Evolutionary conservation across 2,888 invertebrate genomes (phyloP), one percentile per base, ranked within the genome.

Genomic region (Helicoverpa assulta): DNA sequence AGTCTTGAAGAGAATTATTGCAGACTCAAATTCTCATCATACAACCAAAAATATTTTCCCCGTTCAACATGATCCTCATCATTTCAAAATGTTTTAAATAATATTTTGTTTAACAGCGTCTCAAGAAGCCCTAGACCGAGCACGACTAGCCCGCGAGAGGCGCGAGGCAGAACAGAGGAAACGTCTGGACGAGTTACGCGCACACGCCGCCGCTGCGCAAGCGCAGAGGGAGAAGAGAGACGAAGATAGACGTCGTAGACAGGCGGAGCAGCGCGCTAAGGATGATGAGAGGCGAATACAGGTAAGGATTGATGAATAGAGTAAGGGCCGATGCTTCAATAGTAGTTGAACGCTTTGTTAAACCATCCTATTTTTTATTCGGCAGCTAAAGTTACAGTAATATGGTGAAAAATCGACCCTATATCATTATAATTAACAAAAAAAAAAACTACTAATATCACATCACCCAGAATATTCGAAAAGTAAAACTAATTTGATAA

Each of bases 161-260:
- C 98, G 99, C 93, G 98, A 98, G 96, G 98, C 98, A 90, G 99
- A 99, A 92, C 97, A 98, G 88, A 97, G 98, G 89, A 97, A 97
- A 90, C 98, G 98, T 94, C 96, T 99, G 89, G 98, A 98, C 91
- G 99, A 99, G 95, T 96, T 99, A 87, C 97, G 98, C 89, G 97
- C 98, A 90, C 98, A 98, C 95, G 98, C 98, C 70, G 96, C 98
- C 83, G 98, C 98, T 61, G 98, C 98, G 89, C 98, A 98, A 95
- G 97, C 97, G 89, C 98, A 98, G 94, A 97, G 98, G 60, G 98
- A 98, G 96, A 98, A 98, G 92, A 97, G 98, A 86, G 98, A 98
- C 90, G 97, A 98, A 82, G 98, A 98, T 90, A 96, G 98, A 67
- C 96, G 98, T 85, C 96, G 96, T 86, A 96, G 98, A 83, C 97